Evolutionary conservation across 1,140 invertebrate species (phyloP).

Genomic region (Nasonia longicornis): DNA sequence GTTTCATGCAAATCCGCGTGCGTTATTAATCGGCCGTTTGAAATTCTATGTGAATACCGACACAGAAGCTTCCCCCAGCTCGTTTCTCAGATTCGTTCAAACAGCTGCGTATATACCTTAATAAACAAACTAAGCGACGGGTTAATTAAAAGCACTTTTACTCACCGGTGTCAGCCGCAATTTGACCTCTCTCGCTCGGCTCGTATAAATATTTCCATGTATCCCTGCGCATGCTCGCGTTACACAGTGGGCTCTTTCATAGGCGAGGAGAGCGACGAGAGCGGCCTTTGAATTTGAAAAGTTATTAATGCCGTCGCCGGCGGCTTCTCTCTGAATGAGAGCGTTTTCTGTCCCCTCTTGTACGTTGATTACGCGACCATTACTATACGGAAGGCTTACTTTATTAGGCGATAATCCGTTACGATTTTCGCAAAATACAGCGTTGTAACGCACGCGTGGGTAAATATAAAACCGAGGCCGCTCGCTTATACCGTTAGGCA

Average conservation of each 20-base stretch:
- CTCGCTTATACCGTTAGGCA: too few relatives aligned
- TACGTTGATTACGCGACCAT: neutral
- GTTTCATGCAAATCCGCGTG: too few relatives aligned
- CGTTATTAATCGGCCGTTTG: too few relatives aligned
- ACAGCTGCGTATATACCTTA: too few relatives aligned
- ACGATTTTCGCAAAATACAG: too few relatives aligned
- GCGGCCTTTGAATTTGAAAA: conserved; percentile 56
- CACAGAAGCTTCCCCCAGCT: too few relatives aligned
- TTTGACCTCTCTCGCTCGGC: neutral
- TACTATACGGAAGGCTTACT: neutral
- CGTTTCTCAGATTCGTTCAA: too few relatives aligned
- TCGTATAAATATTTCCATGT: conserved; percentile 5
- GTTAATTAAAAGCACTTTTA: neutral
- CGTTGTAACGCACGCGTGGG: neutral
- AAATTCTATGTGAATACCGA: too few relatives aligned
- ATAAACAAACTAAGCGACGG: too few relatives aligned
- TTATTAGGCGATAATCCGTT: neutral
- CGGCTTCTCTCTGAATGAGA: neutral
- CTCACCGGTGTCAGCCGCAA: neutral
- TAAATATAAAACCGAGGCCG: neutral
- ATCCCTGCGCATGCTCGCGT: neutral
- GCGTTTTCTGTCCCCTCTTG: conserved; percentile 21
- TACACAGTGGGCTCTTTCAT: conserved; percentile 4
- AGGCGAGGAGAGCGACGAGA: neutral
- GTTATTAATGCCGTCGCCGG: conserved; percentile 56